These are phyloP conservation scores for Catamblyrhynchus diadema DNA, from an alignment of 2,797 vertebrate genomes.

Conservation along the genomic window DNA sequence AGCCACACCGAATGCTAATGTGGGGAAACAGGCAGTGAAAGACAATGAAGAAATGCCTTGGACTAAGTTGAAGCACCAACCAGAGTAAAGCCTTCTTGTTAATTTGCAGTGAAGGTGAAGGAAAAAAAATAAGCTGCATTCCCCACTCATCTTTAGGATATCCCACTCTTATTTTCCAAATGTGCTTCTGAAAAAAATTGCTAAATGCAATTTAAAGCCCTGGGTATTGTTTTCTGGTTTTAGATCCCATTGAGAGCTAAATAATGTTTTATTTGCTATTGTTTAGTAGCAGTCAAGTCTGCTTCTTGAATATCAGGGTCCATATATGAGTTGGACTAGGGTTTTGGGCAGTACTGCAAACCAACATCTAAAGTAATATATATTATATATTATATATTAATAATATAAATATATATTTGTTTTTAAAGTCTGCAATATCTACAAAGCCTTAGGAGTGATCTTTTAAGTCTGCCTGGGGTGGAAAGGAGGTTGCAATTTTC, in stretches of 20 bases:
- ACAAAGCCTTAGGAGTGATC: not conserved
- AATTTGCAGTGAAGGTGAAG: not conserved
- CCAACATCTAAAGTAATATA: not conserved
- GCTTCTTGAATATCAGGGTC: not conserved
- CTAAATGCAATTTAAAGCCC: not conserved
- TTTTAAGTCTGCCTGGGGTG: not conserved
- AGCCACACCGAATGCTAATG: slow-evolving; percentile 23
- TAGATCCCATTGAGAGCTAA: not conserved
- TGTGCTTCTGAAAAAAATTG: not conserved
- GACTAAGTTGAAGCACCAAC: not conserved
- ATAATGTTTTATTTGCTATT: not conserved
- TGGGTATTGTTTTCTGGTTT: not conserved
- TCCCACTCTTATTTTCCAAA: not conserved
- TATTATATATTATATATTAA: not conserved
- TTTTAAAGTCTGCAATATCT: not conserved
- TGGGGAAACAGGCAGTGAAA: slow-evolving; percentile 38
- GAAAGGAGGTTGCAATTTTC: not conserved
- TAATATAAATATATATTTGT: not conserved
- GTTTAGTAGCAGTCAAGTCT: not conserved
- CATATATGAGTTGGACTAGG: not conserved
- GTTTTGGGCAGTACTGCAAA: not conserved
- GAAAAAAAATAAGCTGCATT: not conserved
- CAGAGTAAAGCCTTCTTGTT: not conserved
- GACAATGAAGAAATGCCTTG: slow-evolving; percentile 25
- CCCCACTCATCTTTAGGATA: not conserved